Percentiles rank a stretch among this genome's conserved stretches.
phyloP scores from a whole-genome alignment of 2,113 vertebrate genomes.

The Oncorhynchus gorbuscha region DNA sequence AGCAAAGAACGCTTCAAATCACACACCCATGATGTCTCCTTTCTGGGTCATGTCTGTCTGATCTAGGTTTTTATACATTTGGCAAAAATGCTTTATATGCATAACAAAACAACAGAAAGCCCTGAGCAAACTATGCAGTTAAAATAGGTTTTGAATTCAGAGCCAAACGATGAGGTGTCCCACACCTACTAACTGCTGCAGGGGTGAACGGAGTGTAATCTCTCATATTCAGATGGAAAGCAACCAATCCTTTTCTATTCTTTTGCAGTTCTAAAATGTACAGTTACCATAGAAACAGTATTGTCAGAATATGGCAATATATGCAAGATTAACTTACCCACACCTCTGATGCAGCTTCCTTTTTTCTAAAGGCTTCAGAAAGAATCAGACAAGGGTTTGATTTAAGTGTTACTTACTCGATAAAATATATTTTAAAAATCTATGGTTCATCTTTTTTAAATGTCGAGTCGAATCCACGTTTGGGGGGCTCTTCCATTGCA shows the following conservation, averaged over 20 bases:
- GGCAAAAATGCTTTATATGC: conserved; percentile 65
- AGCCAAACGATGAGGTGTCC: conserved; percentile 72
- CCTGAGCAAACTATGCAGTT: conserved; percentile 80
- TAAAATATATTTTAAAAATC: conserved; percentile 59
- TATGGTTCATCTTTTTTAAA: conserved; percentile 58
- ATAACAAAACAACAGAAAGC: conserved; percentile 61
- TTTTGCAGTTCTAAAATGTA: conserved; percentile 76
- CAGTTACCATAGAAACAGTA: conserved; percentile 76
- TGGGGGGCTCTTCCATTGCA: conserved; percentile 61
- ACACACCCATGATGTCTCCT: conserved; percentile 68
- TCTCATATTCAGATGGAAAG: conserved; percentile 63
- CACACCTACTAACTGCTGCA: conserved; percentile 70
- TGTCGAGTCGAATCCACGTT: conserved; percentile 67
- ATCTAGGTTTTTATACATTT: conserved; percentile 62
- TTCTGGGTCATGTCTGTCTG: conserved; percentile 73
- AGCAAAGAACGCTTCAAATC: conserved; percentile 76
- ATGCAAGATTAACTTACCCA: conserved; percentile 69
- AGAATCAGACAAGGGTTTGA: conserved; percentile 73
- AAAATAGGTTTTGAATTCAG: conserved; percentile 72
- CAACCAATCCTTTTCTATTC: conserved; percentile 68
- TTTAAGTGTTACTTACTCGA: conserved; percentile 78
- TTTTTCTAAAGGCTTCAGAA: conserved; percentile 74
- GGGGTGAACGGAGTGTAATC: conserved; percentile 71
- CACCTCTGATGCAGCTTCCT: conserved; percentile 71
- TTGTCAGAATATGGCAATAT: conserved; percentile 73